A percentile compares a stretch with the other conserved stretches of the same genome.
Evolutionary conservation across 2,797 vertebrate genomes (phyloP).

Genomic region (Scleropages formosus): DNA sequence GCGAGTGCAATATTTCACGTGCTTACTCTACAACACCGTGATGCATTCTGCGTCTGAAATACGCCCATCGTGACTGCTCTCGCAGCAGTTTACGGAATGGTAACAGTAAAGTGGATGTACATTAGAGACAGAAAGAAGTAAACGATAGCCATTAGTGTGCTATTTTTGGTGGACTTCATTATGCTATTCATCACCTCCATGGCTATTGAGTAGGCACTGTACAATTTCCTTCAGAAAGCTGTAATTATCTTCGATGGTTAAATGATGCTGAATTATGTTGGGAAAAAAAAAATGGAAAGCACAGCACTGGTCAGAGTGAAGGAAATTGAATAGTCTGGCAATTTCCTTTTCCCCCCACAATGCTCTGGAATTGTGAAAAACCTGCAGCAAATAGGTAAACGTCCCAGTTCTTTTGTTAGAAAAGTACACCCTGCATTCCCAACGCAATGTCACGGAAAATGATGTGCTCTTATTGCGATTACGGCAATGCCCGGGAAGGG

Average conservation of each 20-base stretch:
- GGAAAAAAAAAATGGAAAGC: conserved; percentile 51
- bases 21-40: not conserved
- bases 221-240: conserved; percentile 70
- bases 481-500: not conserved
- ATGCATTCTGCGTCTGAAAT: conserved; percentile 12
- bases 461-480: conserved; percentile 2
- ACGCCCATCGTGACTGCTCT: not conserved
- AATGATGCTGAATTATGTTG: conserved; percentile 61
- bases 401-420: not conserved
- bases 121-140: conserved; percentile 40
- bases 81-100: not conserved
- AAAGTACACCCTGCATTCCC: conserved; percentile 6
- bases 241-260: conserved; percentile 70
- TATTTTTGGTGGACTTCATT: conserved; percentile 66
- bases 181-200: conserved; percentile 68
- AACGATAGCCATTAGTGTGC: conserved; percentile 60
- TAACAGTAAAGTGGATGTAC: conserved; percentile 18
- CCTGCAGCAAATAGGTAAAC: conserved; percentile 3
- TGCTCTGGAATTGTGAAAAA: conserved; percentile 18
- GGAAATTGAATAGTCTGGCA: conserved; percentile 33
- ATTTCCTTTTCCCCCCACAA: not conserved
- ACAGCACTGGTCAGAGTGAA: conserved; percentile 62
- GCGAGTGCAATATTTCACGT: too few species aligned
- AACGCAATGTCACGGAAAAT: not conserved
- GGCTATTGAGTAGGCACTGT: conserved; percentile 63